Conservation (phyloP, 30 jellyfish, hydroid and myxozoan genomes). For the Mastigias papua region DNA sequence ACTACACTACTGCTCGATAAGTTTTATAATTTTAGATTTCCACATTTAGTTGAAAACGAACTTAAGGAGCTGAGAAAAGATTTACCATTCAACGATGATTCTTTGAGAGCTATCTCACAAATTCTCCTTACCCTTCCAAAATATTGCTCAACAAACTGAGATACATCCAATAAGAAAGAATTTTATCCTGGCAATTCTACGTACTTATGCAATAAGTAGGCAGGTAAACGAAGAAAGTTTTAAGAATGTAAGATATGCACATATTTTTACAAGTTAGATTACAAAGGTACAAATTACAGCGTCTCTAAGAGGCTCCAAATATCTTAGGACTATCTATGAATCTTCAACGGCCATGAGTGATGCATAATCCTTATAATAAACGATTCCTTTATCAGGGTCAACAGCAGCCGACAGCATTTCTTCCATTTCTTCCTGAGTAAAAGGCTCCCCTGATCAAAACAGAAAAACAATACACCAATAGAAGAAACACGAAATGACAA, state of each 20-base stretch:
- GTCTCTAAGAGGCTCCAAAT: neutral
- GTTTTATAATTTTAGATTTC: no score
- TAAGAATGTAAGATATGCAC: neutral
- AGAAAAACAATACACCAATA: neutral
- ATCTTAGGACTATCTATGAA: neutral
- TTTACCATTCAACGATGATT: no score
- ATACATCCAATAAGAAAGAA: no score
- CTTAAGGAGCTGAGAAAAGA: no score
- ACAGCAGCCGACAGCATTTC: constrained; percentile 94
- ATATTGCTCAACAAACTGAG: no score
- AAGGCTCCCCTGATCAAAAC: constrained; percentile 79
- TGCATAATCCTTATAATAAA: constrained; percentile 84
- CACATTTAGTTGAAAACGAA: no score
- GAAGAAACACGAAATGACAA: neutral
- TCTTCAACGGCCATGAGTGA: constrained; percentile 91
- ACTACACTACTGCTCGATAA: no score
- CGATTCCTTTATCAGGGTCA: constrained; percentile 93
- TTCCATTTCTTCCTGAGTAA: constrained; percentile 93
- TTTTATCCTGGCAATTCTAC: no score
- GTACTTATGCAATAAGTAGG: no score
- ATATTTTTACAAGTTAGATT: neutral
- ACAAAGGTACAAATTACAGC: neutral
- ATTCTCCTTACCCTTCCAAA: no score
- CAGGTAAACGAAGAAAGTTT: no score
- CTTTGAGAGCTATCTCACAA: no score